These are phyloP conservation scores for Aptenodytes forsteri DNA, from an alignment of 2,113 vertebrate genomes.

Conservation along the genomic window DNA sequence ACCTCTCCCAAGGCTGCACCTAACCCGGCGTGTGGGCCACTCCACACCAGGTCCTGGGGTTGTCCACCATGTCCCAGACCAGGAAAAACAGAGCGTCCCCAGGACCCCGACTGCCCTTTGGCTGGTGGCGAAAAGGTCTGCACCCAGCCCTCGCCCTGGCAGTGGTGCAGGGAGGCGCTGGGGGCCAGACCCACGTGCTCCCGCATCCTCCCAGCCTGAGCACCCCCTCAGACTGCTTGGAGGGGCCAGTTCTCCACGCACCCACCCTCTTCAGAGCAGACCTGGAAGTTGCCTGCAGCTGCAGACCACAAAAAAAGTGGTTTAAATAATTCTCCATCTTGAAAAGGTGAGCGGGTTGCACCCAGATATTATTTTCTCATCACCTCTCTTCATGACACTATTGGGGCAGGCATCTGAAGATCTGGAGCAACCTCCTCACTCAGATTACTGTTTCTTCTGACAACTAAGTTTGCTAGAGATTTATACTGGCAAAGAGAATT, in stretches of 20 bases:
- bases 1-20: background rate
- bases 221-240: background rate
- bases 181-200: fast-evolving
- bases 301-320: background rate
- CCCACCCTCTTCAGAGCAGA: background rate
- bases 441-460: background rate
- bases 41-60: background rate
- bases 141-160: background rate
- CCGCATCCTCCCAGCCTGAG: background rate
- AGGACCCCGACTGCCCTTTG: fast-evolving
- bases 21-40: background rate
- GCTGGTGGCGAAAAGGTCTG: background rate
- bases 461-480: background rate
- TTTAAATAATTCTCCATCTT: background rate
- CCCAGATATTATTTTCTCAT: background rate
- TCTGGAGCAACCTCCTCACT: background rate
- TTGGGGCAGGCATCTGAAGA: background rate
- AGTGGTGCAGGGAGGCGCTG: background rate
- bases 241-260: background rate
- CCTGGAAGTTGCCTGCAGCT: background rate
- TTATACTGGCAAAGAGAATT: background rate
- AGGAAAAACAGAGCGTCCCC: background rate
- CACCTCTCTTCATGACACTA: background rate
- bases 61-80: fast-evolving
- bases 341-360: fast-evolving